Conservation (phyloP, 2,113 vertebrate species). For the Cheirogaleus medius region DNA sequence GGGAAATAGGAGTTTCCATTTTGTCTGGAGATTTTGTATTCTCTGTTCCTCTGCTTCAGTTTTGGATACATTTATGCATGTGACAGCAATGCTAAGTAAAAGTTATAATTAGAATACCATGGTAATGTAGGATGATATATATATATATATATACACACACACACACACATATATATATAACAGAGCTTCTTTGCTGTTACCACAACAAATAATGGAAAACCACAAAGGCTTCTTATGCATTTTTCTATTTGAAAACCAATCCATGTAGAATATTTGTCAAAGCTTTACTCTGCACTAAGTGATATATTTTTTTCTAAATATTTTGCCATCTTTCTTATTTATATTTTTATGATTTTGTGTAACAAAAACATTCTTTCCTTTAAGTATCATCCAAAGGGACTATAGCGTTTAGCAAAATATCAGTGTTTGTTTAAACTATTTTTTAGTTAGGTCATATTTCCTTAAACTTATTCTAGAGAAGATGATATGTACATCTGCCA, state of each 20-base stretch:
- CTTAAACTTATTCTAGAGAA: constrained; percentile 12
- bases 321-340: constrained; percentile 30
- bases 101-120: constrained; percentile 67
- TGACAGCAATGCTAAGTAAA: constrained; percentile 42
- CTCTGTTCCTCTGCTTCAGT: constrained; percentile 51
- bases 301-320: constrained; percentile 7
- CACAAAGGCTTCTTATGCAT: not conserved
- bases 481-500: not conserved
- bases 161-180: not conserved
- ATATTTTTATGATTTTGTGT: constrained; percentile 26
- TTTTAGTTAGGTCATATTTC: constrained; percentile 31
- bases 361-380: constrained; percentile 26
- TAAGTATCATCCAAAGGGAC: constrained; percentile 22
- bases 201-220: constrained; percentile 57
- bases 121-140: constrained; percentile 37
- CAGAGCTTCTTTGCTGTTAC: constrained; percentile 49
- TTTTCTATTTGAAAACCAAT: constrained; percentile 25
- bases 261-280: constrained; percentile 23
- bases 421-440: constrained; percentile 10
- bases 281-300: not conserved
- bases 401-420: constrained; percentile 28
- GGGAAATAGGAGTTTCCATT: constrained; percentile 38
- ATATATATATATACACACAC: not conserved
- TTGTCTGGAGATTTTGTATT: constrained; percentile 45
- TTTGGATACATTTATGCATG: constrained; percentile 35